Evolutionary conservation across 2,888 invertebrate species (phyloP).

Genomic region (Xestia sexstrigata): DNA sequence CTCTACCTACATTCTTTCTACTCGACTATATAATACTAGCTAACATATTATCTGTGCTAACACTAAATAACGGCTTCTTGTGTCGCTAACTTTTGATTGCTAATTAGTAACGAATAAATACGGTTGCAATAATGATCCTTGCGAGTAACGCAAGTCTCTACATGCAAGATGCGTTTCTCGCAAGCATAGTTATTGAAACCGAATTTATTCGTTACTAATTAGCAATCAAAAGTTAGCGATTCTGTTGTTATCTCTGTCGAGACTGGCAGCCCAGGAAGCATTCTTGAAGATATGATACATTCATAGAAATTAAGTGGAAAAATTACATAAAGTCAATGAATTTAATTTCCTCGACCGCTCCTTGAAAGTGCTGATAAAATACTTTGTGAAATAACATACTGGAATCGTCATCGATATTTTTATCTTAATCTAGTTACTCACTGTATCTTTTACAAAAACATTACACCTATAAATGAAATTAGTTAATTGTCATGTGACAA

Average conservation of each 20-base stretch:
- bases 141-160: too few species aligned
- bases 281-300: conserved; percentile 12
- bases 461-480: conserved; percentile 8
- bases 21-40: background rate
- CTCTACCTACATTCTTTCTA: too few species aligned
- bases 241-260: too few species aligned
- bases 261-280: background rate
- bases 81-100: too few species aligned
- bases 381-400: conserved; percentile 72
- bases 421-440: conserved; percentile 66
- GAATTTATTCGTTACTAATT: too few species aligned
- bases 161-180: too few species aligned
- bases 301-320: conserved; percentile 11
- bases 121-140: too few species aligned
- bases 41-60: too few species aligned
- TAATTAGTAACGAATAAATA: too few species aligned
- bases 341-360: conserved; percentile 70
- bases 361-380: conserved; percentile 71
- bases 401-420: conserved; percentile 76
- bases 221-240: too few species aligned
- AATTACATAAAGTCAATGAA: conserved; percentile 26
- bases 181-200: too few species aligned
- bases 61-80: background rate
- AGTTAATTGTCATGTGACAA: conserved; percentile 11
- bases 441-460: conserved; percentile 50